Evolutionary conservation across 2,888 invertebrate species (phyloP), one percentile per base, ranked within the genome.

Genomic region (Chloromyia formosa): DNA sequence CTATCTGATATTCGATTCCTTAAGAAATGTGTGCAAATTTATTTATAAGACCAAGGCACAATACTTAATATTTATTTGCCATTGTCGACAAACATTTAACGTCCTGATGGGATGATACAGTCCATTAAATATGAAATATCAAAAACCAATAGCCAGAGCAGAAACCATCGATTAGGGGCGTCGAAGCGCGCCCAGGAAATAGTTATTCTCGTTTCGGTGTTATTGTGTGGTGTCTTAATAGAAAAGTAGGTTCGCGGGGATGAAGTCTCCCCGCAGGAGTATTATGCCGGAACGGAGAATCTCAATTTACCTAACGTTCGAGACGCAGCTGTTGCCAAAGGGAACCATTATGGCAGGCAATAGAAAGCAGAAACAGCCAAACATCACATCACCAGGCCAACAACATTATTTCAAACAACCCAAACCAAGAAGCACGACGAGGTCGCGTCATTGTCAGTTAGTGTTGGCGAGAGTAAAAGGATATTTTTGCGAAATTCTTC

Each of bases 41-140:
- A 66, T 66, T 66, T 66, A 66, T 66, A 45, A 66, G 18, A 18
- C 45, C 20, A 49, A 10, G 45, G n/a, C 45, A 66, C 49, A 66
- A 20, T 66, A 66, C 66, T 66, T 66, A 66, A 66, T 66, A 66
- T 66, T 66, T 66, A 66, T 66, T 66, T 49, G 14, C 66, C 49
- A 66, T 66, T 49, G 22, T 45, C 49, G 23, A 42, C 20, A 14
- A 49, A 45, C 49, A 42, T 45, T 66, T 49, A 49, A 45, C 66
- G 22, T 49, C 35, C 45, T 45, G 18, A 45, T 66, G 66, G 66
- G 66, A 66, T 66, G 66, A 66, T 66, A 66, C 66, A 66, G 66
- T 66, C 66, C 66, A 66, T 66, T 66, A 66, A 66, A 66, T 66
- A 66, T 66, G 49, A 66, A 66, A 66, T 66, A 66, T 66, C 35